Evolutionary conservation across 2,888 invertebrate species (phyloP).

Genomic region (Pteria penguin): DNA sequence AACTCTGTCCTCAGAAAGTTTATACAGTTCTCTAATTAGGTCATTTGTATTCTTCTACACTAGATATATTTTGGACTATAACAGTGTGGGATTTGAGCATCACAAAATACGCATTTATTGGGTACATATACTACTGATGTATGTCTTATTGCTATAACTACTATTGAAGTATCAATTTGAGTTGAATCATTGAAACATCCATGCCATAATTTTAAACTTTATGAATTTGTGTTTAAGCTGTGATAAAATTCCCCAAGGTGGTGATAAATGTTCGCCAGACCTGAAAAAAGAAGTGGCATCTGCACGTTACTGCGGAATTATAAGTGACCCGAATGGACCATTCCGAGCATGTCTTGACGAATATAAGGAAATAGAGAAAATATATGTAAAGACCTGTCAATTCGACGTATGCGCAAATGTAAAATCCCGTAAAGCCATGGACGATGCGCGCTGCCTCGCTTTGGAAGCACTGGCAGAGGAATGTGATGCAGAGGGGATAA

Average conservation of each 20-base stretch:
- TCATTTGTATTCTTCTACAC: no score
- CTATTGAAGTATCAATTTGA: no score
- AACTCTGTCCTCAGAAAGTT: no score
- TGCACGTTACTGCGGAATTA: not conserved
- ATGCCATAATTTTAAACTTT: no score
- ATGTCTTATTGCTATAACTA: no score
- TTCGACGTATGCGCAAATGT: not conserved
- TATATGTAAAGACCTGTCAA: constrained; percentile 2
- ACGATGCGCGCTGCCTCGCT: not conserved
- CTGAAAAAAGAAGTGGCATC: not conserved
- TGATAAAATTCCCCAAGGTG: not conserved
- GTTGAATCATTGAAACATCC: no score
- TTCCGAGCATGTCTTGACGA: constrained; percentile 1
- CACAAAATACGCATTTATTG: no score
- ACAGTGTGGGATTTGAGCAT: no score
- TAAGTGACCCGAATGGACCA: not conserved
- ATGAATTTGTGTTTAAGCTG: not conserved
- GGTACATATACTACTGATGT: no score
- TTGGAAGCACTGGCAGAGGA: not conserved
- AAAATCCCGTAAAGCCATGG: not conserved
- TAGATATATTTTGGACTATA: no score
- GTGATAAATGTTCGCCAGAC: not conserved
- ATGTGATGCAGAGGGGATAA: not conserved
- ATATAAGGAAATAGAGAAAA: not conserved
- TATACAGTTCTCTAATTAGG: no score